Conservation (phyloP, 30 jellyfish, hydroid and myxozoan species). For the Aurelia sp. region DNA sequence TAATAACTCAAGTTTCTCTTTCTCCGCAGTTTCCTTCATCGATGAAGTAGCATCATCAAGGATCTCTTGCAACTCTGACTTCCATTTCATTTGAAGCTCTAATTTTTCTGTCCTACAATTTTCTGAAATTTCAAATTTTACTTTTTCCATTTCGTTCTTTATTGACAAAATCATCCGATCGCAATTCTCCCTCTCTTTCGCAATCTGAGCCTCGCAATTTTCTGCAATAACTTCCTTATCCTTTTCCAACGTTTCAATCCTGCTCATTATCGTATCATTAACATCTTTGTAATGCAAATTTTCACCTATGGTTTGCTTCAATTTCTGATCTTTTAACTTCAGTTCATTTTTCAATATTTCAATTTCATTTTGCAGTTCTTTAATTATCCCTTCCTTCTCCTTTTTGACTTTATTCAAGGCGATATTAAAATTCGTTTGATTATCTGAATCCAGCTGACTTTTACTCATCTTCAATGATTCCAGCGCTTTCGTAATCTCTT, state of each 20-base stretch:
- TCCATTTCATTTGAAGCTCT: not conserved
- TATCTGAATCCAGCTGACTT: no score
- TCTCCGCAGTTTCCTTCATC: not conserved
- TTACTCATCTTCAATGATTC: no score
- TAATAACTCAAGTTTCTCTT: not conserved
- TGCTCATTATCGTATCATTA: conserved; percentile 25
- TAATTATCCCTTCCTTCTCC: conserved; percentile 69
- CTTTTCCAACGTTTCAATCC: conserved; percentile 32
- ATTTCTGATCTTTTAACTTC: conserved; percentile 1
- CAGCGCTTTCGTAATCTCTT: no score
- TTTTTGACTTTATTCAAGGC: conserved; percentile 74
- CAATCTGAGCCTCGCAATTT: no score
- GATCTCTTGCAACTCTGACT: not conserved
- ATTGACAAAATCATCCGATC: no score
- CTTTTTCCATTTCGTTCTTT: conserved; percentile 14
- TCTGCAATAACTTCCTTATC: not conserved
- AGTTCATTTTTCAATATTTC: conserved; percentile 27
- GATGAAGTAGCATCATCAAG: not conserved
- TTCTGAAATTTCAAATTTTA: not conserved
- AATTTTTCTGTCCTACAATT: not conserved
- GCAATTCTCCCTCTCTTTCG: no score
- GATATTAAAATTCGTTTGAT: conserved; percentile 42
- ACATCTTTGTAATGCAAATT: conserved; percentile 29
- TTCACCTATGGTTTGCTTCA: conserved; percentile 16
- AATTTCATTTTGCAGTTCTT: conserved; percentile 28